Conservation (phyloP, 2,888 invertebrate genomes). For the Monoplex corrugatus region DNA sequence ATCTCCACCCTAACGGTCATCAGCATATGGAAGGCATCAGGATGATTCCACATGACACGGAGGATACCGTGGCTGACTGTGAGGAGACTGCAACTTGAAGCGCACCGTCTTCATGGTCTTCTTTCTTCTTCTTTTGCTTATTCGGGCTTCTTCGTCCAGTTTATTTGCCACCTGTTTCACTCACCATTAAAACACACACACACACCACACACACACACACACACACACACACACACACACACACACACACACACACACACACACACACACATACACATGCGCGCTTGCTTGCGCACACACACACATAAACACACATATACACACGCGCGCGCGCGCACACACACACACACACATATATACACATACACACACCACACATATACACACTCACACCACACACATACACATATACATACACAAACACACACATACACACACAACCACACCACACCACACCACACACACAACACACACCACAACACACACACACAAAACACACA, state of each 20-base stretch:
- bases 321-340: not conserved
- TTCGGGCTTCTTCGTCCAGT: not conserved
- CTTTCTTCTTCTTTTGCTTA: too few relatives aligned
- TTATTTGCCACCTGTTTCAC: not conserved
- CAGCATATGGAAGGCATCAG: constrained; percentile 37
- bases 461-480: not conserved
- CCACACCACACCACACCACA: too few relatives aligned
- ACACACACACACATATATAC: too few relatives aligned
- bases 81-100: constrained; percentile 27
- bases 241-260: too few relatives aligned
- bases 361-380: too few relatives aligned
- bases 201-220: too few relatives aligned
- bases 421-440: too few relatives aligned
- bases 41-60: constrained; percentile 47
- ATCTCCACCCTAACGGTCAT: constrained; percentile 50
- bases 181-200: not conserved
- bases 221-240: too few relatives aligned
- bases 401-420: too few relatives aligned
- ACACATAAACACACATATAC: not conserved
- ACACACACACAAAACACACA: not conserved
- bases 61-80: constrained; percentile 50
- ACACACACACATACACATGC: not conserved
- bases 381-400: too few relatives aligned
- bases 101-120: not conserved
- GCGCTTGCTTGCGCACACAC: not conserved